Base-by-base conservation (phyloP, 2,888 invertebrate species). In the Smittia aterrima region DNA sequence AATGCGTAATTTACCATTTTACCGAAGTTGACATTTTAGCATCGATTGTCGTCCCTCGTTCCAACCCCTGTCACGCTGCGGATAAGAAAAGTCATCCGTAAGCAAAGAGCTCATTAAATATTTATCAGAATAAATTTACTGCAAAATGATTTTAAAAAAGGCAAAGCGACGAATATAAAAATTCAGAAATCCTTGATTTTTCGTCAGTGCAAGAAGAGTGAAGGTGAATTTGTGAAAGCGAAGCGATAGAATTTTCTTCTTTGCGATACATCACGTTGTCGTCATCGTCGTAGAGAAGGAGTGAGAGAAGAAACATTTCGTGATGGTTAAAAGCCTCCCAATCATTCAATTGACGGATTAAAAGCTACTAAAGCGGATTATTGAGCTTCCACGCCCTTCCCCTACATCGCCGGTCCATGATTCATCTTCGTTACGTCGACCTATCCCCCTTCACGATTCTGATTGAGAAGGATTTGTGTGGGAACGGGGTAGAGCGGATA, bases 91-190 rank as follows among this genome's bases (percentile, higher is more conserved):
- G 47, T 32, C 32, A 32, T 32, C 32, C 32, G 32, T 32, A 32
- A 16, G 47, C 47, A 47, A 47, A 6, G 16, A 68, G 40, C 68
- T 68, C 40, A 68, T 68, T 68, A 68, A 68, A 68, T 68, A 68
- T 68, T 68, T 68, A 68, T 47, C 68, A 68, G 47, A 68, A 68
- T 68, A 68, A 68, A 68, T 68, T 68, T 47, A 41, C 68, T 40
- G 58, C 20, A 58, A 22, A 58, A 20, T 22, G 58, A 11, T 20
- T 24, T 18, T 11, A 22, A 58, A 58, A 58, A 18, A 11, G 24
- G 58, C 24, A 58, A 18, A 24, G 4, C 24, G 24, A 22, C 11
- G 24, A 58, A 11, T 3, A 58, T 58, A 47, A 47, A 38, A 47
- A 47, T 47, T 47, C 47, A n/a, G 47, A 47, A 32, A 47, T 47